Percentiles rank a stretch among this genome's conserved stretches.
Conservation (phyloP, 2,113 vertebrate genomes). For the Cinclus cinclus region DNA sequence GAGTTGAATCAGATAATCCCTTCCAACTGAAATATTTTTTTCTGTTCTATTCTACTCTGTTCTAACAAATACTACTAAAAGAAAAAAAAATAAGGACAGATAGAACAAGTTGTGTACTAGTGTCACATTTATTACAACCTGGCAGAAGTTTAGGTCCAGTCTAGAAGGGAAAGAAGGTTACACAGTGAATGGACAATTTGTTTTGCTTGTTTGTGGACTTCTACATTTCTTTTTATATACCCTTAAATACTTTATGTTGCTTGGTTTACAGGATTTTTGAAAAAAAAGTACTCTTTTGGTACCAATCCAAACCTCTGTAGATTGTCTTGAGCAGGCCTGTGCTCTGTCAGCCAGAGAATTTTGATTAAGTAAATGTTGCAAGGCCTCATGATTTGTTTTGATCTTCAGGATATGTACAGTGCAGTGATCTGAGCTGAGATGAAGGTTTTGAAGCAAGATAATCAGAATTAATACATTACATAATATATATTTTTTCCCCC, state of each 20-base stretch:
- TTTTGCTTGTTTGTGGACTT: neutral
- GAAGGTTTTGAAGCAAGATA: neutral
- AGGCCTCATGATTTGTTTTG: neutral
- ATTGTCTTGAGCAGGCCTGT: neutral
- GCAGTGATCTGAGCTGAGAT: neutral
- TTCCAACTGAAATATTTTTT: neutral
- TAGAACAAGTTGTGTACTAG: neutral
- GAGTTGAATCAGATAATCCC: neutral
- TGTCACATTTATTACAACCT: neutral
- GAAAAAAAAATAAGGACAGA: neutral
- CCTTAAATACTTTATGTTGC: neutral
- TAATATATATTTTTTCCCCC: neutral
- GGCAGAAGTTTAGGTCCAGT: neutral
- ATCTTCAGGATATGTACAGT: neutral
- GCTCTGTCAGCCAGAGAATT: neutral
- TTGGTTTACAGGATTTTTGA: neutral
- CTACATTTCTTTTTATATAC: neutral
- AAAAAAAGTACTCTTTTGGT: neutral
- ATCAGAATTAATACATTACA: neutral
- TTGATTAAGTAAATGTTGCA: neutral
- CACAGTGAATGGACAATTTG: neutral
- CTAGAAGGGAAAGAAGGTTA: neutral
- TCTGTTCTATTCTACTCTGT: neutral
- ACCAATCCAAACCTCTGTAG: rapidly evolving
- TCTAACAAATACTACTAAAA: neutral